phyloP scores from a whole-genome alignment of 2,113 vertebrate genomes.

The Cynopterus brachyotis region DNA sequence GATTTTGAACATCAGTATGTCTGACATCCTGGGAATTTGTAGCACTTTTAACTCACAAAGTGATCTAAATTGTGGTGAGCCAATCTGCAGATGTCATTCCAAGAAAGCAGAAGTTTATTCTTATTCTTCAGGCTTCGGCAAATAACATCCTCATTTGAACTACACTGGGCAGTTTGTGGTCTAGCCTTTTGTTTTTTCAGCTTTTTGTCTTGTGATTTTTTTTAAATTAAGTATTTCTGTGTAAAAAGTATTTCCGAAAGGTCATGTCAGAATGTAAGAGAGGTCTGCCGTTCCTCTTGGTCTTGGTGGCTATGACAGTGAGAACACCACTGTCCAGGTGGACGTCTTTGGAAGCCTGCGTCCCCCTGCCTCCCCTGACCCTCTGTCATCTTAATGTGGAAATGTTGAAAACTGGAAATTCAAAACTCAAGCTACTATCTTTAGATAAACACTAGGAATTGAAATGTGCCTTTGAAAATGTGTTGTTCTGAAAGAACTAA shows the following conservation, averaged over 20 bases:
- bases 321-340: fast-evolving
- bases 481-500: constrained; percentile 29
- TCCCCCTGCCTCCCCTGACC: neutral
- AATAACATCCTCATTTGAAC: neutral
- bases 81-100: neutral
- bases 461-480: constrained; percentile 53
- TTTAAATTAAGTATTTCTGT: neutral
- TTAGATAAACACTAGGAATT: constrained; percentile 20
- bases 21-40: neutral
- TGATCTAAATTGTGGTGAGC: neutral
- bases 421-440: constrained; percentile 2
- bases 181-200: neutral
- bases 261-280: neutral
- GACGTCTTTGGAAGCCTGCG: neutral
- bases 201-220: neutral
- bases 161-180: neutral
- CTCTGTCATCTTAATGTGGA: neutral
- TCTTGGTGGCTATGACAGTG: fast-evolving
- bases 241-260: neutral
- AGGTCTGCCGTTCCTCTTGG: neutral
- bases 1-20: neutral
- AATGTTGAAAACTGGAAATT: constrained; percentile 29
- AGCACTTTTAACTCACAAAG: neutral
- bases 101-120: neutral
- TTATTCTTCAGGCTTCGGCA: neutral